These are phyloP conservation scores for Pungitius pungitius DNA, from an alignment of 2,113 vertebrate genomes.

Conservation along the genomic window DNA sequence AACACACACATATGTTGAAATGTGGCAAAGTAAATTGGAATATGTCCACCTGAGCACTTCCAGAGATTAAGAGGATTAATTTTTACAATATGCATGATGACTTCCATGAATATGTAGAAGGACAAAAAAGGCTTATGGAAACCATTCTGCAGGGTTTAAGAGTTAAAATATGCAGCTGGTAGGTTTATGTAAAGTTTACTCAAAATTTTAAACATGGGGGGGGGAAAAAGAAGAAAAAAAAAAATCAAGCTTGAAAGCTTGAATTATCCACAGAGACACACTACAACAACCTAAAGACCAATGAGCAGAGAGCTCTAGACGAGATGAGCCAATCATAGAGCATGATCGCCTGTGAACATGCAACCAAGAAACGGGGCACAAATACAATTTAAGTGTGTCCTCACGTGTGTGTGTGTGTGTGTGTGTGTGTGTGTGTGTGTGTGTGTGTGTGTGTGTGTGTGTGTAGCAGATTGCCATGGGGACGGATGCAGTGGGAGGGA, in stretches of 20 bases:
- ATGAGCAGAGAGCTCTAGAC: conserved; percentile 39
- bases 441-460: too few relatives aligned
- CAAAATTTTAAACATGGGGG: conserved; percentile 19
- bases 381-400: conserved; percentile 16
- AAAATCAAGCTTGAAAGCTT: conserved; percentile 31
- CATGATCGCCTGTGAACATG: conserved; percentile 54
- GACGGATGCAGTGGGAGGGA: conserved; percentile 19
- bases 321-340: conserved; percentile 53
- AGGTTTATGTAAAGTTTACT: conserved; percentile 19
- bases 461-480: conserved; percentile 53
- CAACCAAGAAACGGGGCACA: conserved; percentile 44
- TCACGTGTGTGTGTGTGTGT: conserved; percentile 13
- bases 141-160: conserved; percentile 16
- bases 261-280: conserved; percentile 64
- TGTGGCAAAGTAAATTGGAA: conserved; percentile 41
- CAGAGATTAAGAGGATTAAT: conserved; percentile 70
- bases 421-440: too few relatives aligned
- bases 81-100: conserved; percentile 57
- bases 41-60: conserved; percentile 56
- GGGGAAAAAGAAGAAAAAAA: too few relatives aligned
- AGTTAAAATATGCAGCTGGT: conserved; percentile 4
- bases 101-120: conserved; percentile 51
- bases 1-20: conserved; percentile 12
- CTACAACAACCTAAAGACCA: conserved; percentile 31
- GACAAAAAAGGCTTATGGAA: conserved; percentile 28